phyloP scores from a whole-genome alignment of 2,113 vertebrate genomes.

The Amblyopsis rosae region DNA sequence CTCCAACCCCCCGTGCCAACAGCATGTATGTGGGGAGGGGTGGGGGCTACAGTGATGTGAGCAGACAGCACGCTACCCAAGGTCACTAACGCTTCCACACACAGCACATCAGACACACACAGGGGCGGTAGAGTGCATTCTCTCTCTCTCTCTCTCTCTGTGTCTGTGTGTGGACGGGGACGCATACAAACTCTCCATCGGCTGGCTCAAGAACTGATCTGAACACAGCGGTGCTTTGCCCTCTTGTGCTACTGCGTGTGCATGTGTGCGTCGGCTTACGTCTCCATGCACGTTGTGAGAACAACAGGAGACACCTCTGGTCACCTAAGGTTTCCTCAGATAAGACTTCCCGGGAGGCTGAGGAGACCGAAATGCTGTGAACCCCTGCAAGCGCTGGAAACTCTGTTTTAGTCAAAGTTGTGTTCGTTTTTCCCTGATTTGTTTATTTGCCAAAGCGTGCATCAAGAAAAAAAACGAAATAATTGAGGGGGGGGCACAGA shows the following conservation, averaged over 20 bases:
- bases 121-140: slow-evolving; percentile 7
- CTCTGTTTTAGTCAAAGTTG: not conserved
- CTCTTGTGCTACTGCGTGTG: slow-evolving; percentile 9
- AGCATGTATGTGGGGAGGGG: slow-evolving; percentile 40
- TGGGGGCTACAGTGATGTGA: slow-evolving; percentile 63
- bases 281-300: not conserved
- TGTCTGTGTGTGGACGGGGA: slow-evolving; percentile 8
- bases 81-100: slow-evolving; percentile 59
- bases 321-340: not conserved
- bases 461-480: too few relatives aligned
- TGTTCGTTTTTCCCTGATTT: not conserved
- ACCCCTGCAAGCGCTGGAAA: not conserved
- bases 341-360: not conserved
- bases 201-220: slow-evolving; percentile 50
- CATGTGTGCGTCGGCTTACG: slow-evolving; percentile 1
- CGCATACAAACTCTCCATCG: slow-evolving; percentile 26
- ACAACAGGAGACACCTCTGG: not conserved
- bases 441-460: not conserved
- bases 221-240: slow-evolving; percentile 16
- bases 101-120: slow-evolving; percentile 32
- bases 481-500: not conserved
- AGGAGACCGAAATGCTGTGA: not conserved
- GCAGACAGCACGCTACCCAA: slow-evolving; percentile 67
- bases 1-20: slow-evolving; percentile 16
- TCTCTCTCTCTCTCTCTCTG: not conserved